Percentiles rank a stretch among this genome's conserved stretches.
Evolutionary conservation across 2,797 vertebrate genomes (phyloP).

Genomic region (Cossypha polioptera): DNA sequence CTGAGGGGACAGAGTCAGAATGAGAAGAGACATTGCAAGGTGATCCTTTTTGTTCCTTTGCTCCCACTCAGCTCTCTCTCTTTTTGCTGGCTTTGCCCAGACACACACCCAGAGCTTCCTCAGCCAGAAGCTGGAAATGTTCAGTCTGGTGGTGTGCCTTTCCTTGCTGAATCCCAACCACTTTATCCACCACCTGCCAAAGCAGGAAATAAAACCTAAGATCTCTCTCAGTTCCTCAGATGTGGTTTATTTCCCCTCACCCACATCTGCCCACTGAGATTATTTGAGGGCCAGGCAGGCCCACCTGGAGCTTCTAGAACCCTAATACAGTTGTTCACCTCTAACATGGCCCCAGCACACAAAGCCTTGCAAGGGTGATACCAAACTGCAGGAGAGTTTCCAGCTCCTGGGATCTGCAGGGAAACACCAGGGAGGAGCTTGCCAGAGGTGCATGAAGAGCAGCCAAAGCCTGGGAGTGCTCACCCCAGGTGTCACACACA

Average conservation of each 20-base stretch:
- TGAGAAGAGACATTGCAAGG: background rate
- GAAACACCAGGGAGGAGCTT: background rate
- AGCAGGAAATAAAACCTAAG: slow-evolving; percentile 4
- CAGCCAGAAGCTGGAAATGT: background rate
- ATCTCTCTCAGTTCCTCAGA: slow-evolving; percentile 18
- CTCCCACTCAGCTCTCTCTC: background rate
- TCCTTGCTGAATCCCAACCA: background rate
- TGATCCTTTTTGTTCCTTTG: background rate
- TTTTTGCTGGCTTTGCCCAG: background rate
- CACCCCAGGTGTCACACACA: background rate
- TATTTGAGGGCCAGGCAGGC: background rate
- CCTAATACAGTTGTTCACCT: background rate
- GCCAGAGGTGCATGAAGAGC: background rate
- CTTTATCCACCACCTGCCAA: background rate
- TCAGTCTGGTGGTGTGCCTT: background rate
- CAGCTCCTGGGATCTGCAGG: background rate
- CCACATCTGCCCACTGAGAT: background rate
- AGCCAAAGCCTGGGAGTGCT: background rate
- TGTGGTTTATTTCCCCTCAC: background rate
- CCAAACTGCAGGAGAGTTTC: background rate
- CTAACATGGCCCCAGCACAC: background rate
- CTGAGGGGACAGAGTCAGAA: background rate
- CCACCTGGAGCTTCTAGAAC: background rate
- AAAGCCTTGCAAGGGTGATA: background rate
- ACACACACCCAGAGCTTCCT: background rate